phyloP scores from a whole-genome alignment of 2,113 vertebrate species.

The Microtus oregoni region DNA sequence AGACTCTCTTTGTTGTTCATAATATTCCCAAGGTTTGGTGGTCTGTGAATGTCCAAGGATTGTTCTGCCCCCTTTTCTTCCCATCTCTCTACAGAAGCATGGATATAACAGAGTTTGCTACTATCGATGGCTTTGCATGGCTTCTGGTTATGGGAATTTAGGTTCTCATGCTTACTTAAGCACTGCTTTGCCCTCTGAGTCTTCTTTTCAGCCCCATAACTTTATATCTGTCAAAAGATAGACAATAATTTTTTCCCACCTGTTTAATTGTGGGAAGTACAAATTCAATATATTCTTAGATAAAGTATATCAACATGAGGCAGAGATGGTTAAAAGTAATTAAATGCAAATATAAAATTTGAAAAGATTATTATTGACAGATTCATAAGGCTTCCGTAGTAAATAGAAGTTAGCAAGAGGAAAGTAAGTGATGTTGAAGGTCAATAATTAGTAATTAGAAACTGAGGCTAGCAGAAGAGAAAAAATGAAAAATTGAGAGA shows the following conservation, averaged over 20 bases:
- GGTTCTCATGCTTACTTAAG: not conserved
- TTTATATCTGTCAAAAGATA: not conserved
- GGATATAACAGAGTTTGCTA: not conserved
- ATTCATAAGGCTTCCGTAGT: not conserved
- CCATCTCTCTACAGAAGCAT: not conserved
- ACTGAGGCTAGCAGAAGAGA: not conserved
- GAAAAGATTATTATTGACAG: not conserved
- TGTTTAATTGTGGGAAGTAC: too few relatives aligned
- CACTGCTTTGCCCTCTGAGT: not conserved
- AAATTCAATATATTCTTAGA: not conserved
- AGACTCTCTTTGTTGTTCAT: not conserved
- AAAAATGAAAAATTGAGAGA: not conserved
- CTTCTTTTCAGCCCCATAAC: not conserved
- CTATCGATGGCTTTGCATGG: not conserved
- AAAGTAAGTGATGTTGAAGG: not conserved
- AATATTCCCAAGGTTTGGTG: not conserved
- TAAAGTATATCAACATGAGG: not conserved
- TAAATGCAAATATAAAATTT: slow-evolving; percentile 3
- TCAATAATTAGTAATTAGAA: not conserved
- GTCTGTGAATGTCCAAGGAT: not conserved
- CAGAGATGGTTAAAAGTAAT: not conserved
- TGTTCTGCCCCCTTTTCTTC: not conserved
- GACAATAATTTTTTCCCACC: not conserved
- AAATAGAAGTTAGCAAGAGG: not conserved
- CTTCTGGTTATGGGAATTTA: not conserved